Percentiles rank a stretch among this genome's conserved stretches.
These are phyloP conservation scores for Argyra leucocephala DNA, from an alignment of 2,888 invertebrate species.

Conservation along the genomic window DNA sequence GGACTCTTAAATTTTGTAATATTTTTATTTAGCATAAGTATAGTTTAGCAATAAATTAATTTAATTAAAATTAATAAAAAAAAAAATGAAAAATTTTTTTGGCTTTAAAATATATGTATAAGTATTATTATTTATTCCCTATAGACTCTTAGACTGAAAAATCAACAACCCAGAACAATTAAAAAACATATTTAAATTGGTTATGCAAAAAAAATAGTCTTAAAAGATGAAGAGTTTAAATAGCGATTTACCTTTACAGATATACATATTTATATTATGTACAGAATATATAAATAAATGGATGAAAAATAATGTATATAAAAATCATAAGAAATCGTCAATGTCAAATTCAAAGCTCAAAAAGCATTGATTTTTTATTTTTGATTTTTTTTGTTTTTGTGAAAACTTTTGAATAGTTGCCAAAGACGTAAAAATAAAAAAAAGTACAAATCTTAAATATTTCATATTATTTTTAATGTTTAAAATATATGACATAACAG, in stretches of 20 bases:
- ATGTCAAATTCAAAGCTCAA: not conserved
- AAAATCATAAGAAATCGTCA: not conserved
- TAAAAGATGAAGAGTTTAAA: too few relatives aligned
- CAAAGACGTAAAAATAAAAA: not conserved
- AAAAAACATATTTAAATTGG: too few relatives aligned
- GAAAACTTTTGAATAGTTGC: not conserved
- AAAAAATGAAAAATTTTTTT: not conserved
- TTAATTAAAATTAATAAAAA: not conserved
- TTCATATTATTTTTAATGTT: too few relatives aligned
- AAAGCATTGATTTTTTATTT: not conserved
- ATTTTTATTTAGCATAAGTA: not conserved
- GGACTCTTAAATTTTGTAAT: conserved; percentile 1
- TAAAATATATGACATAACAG: too few relatives aligned
- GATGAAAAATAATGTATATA: not conserved
- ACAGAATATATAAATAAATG: too few relatives aligned
- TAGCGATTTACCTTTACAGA: too few relatives aligned
- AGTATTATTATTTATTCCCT: too few relatives aligned
- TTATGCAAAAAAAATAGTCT: too few relatives aligned
- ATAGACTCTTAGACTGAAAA: too few relatives aligned
- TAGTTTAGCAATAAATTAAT: not conserved
- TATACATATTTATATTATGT: too few relatives aligned
- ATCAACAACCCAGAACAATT: too few relatives aligned
- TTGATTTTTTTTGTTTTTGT: not conserved
- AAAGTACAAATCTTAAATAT: too few relatives aligned
- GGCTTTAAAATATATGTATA: not conserved